Evolutionary conservation across 1,140 invertebrate species (phyloP).

Genomic region (Bilobella aurantiaca): DNA sequence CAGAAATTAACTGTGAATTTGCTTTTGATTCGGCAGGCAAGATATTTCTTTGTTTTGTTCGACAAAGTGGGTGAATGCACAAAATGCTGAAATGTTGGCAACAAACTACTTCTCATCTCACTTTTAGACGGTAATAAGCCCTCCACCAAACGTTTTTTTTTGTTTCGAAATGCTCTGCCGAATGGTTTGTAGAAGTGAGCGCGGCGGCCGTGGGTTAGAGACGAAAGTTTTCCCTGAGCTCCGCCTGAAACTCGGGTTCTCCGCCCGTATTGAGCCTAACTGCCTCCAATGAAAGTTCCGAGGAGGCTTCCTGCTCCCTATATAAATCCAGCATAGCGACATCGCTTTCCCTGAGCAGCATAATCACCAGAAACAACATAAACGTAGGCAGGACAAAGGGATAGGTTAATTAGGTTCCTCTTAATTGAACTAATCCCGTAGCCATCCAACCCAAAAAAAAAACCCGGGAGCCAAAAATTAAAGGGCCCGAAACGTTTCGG

Average conservation of each 20-base stretch:
- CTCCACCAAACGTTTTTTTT: neutral
- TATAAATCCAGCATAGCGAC: no score
- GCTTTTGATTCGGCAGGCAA: neutral
- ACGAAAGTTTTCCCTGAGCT: slow-evolving; percentile 10
- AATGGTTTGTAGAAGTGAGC: no score
- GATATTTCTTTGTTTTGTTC: neutral
- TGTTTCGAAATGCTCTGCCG: neutral
- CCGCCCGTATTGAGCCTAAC: slow-evolving; percentile 30
- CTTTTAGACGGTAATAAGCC: neutral
- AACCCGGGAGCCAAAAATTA: neutral
- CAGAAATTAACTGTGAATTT: neutral
- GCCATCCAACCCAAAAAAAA: neutral
- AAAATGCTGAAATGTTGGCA: slow-evolving; percentile 1
- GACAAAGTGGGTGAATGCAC: slow-evolving; percentile 6
- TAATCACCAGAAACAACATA: neutral
- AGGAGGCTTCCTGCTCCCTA: neutral
- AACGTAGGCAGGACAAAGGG: neutral
- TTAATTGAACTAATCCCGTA: slow-evolving; percentile 1
- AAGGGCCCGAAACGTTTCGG: neutral
- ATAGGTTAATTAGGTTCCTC: neutral
- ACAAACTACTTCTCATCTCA: neutral
- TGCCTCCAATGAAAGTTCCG: slow-evolving; percentile 27
- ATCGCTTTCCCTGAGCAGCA: neutral
- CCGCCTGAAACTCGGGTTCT: slow-evolving; percentile 34
- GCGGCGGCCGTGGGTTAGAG: no score